Evolutionary conservation across 2,888 invertebrate genomes (phyloP).

Genomic region (Gryllus longicercus): DNA sequence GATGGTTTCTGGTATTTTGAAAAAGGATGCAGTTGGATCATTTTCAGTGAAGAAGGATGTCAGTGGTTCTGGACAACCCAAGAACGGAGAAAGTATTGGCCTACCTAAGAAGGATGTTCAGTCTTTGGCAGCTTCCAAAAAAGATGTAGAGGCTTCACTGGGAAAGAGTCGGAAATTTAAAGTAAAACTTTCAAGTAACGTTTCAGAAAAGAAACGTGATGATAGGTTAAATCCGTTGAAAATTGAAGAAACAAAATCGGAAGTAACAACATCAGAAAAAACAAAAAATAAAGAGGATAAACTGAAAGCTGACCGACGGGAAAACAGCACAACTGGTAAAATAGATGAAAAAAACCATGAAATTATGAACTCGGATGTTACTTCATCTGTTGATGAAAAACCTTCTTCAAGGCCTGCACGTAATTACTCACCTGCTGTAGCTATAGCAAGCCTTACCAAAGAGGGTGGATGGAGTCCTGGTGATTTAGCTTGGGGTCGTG

Average conservation of each 20-base stretch:
- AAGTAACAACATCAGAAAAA: background rate
- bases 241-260: background rate
- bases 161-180: background rate
- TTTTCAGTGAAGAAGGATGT: background rate
- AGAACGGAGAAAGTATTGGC: background rate
- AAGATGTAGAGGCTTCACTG: background rate
- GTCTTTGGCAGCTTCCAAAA: background rate
- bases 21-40: background rate
- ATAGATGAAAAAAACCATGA: background rate
- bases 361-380: background rate
- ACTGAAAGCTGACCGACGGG: no score
- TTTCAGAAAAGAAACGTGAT: background rate
- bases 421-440: no score
- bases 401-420: background rate
- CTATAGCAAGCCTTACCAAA: background rate
- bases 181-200: background rate
- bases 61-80: background rate
- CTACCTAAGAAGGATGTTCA: background rate
- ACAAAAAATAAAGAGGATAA: background rate
- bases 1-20: background rate
- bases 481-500: constrained; percentile 77
- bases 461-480: constrained; percentile 55
- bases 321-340: no score
- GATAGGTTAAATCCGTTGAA: background rate
- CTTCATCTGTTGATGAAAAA: background rate